Evolutionary conservation across 1,140 invertebrate genomes (phyloP).

Genomic region (Musca vetustissima): DNA sequence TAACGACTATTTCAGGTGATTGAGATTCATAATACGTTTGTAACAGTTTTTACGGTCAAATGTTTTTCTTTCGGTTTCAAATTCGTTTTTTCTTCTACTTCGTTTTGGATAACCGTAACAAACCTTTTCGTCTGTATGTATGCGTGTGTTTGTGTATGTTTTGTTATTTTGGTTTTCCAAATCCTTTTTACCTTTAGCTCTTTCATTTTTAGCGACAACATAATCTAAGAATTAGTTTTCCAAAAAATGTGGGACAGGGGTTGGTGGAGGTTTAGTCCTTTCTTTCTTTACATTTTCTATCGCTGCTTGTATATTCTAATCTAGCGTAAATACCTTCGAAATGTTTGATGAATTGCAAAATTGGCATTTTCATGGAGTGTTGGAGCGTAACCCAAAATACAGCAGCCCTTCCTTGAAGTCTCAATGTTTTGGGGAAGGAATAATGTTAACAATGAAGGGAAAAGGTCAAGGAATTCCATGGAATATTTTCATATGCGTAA

Average conservation of each 20-base stretch:
- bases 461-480: too few species aligned
- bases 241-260: too few species aligned
- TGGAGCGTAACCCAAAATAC: not conserved
- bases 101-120: too few species aligned
- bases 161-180: too few species aligned
- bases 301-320: not conserved
- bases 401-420: not conserved
- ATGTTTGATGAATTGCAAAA: constrained; percentile 30
- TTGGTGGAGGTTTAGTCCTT: not conserved
- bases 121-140: too few species aligned
- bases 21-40: constrained; percentile 8
- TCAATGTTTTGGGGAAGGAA: constrained; percentile 4
- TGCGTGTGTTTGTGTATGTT: too few species aligned
- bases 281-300: not conserved
- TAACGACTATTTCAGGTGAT: constrained; percentile 4
- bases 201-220: too few species aligned
- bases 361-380: constrained; percentile 28
- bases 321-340: not conserved
- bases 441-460: not conserved
- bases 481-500: not conserved
- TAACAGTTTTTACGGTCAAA: constrained; percentile 17
- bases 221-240: too few species aligned
- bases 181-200: too few species aligned
- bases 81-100: too few species aligned
- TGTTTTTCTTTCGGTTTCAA: not conserved